phyloP scores from a whole-genome alignment of 2,888 invertebrate species.

The Rhodophaea formosa region DNA sequence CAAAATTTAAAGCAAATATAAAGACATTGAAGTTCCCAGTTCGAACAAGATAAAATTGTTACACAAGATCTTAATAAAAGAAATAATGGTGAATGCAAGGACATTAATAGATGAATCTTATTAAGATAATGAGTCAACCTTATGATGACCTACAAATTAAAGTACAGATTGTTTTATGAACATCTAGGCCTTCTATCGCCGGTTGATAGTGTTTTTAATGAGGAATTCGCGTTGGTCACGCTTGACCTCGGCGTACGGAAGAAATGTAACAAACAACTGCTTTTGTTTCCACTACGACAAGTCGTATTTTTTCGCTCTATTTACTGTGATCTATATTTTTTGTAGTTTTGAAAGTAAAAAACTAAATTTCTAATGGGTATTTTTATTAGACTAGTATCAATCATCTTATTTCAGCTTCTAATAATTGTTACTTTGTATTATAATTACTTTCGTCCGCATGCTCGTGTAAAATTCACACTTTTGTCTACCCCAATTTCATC shows the following conservation, averaged over 20 bases:
- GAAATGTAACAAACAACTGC: conserved; percentile 66
- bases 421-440: no score
- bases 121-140: neutral
- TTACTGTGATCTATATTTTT: conserved; percentile 41
- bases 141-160: neutral
- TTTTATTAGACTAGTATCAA: no score
- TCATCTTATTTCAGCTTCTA: no score
- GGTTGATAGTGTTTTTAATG: conserved; percentile 19
- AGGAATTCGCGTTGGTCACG: conserved; percentile 70
- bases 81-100: no score
- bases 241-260: conserved; percentile 72
- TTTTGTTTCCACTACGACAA: conserved; percentile 61
- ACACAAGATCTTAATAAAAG: no score
- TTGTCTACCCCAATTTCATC: no score
- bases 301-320: conserved; percentile 53
- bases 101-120: no score
- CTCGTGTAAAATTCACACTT: no score
- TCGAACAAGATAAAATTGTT: neutral
- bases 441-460: no score
- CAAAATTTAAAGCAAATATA: neutral
- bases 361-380: neutral
- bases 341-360: conserved; percentile 27
- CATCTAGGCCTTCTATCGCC: neutral
- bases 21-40: neutral
- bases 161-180: neutral